These are phyloP conservation scores for Rapana venosa DNA, from an alignment of 2,888 invertebrate genomes.

Conservation along the genomic window DNA sequence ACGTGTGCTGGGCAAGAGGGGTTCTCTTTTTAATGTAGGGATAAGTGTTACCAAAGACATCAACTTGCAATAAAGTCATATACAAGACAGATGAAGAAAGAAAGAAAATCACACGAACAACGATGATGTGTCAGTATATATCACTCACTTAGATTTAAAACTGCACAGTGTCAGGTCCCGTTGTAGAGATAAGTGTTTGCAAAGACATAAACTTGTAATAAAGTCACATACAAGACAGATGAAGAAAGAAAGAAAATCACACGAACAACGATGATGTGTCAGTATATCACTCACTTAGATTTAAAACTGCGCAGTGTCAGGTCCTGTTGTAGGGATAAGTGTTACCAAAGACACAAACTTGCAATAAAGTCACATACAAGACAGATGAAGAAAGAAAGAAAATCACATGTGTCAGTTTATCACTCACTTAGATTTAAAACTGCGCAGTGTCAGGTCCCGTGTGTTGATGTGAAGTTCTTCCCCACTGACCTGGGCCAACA, in stretches of 20 bases:
- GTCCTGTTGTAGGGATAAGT: too few relatives aligned
- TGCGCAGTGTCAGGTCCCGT: slow-evolving; percentile 91
- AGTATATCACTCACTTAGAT: slow-evolving; percentile 81
- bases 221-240: neutral
- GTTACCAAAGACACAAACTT: slow-evolving; percentile 78
- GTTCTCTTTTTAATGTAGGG: too few relatives aligned
- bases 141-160: slow-evolving; percentile 85
- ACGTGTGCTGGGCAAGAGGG: too few relatives aligned
- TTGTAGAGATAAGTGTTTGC: too few relatives aligned
- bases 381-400: neutral
- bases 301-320: slow-evolving; percentile 94
- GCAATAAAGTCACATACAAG: neutral
- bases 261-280: too few relatives aligned
- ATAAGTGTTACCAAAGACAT: too few relatives aligned
- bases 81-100: neutral
- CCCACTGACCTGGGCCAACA: slow-evolving; percentile 87
- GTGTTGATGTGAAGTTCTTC: slow-evolving; percentile 92
- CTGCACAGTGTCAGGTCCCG: slow-evolving; percentile 93
- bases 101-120: neutral
- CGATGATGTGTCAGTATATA: too few relatives aligned
- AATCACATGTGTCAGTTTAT: neutral
- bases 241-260: neutral
- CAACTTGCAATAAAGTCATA: neutral
- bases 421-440: slow-evolving; percentile 86
- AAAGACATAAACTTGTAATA: neutral